Base-by-base conservation (phyloP, 2,797 vertebrate genomes). In the Takifugu ocellatus region DNA sequence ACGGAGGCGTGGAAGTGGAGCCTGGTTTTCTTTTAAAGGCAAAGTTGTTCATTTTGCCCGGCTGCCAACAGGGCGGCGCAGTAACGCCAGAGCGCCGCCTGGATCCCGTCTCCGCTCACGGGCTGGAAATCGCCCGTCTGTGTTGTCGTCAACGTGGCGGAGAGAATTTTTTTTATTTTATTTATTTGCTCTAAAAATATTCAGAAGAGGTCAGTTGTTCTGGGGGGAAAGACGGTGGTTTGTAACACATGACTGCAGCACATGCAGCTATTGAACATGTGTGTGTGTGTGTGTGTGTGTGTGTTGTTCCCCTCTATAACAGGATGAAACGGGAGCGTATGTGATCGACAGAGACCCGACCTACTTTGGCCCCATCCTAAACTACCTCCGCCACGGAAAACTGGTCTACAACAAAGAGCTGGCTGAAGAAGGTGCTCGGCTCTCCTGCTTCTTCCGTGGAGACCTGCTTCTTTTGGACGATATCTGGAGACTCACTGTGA, bases 361-460 rank as follows among this genome's bases (percentile, higher is more conserved):
- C 63, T 99, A 99, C 87, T 99, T 99, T 36, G 96, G 96, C 10
- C 96, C 97, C 55, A 96, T 99, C 82, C 90, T 99, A 68, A 97
- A 98, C 90, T 99, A 98, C 83, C 84, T 99, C 50, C 91, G 96
- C 44, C 97, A 99, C 25, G 97, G 97, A 49, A 99, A 99, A 72
- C 90, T 99, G 84, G 95, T 99, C 56, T 90, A 97, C 87, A 95
- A 99, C 92, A 98, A 99, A 88, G 94, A 98, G 81, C 92, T 99
- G 83, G 94, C 96, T 25, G 96, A 97, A 85, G 97, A 99, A 92
- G 96, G 97, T 99, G 72, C 64, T 10, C 46, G 7, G 3, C 3
- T 56, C 36, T 39, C 0, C 14, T 14, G 11, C 1, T 3, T 39
- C 36, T 10, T 10, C 14, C 11, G 36, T 14, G 33, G 3, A 9